These are phyloP conservation scores for Philereme transversata DNA, from an alignment of 2,888 invertebrate species.

Conservation along the genomic window DNA sequence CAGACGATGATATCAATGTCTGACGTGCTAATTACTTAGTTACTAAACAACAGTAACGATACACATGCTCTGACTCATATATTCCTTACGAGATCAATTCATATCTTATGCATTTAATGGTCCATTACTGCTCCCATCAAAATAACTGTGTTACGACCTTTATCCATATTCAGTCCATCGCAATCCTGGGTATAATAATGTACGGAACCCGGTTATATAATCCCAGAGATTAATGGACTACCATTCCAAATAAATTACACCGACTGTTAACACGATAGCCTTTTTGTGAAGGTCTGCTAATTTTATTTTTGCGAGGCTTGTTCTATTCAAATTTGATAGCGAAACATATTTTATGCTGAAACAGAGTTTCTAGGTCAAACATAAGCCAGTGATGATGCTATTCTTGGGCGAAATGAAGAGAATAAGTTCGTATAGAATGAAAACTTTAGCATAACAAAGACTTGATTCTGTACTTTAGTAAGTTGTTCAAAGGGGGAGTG, in stretches of 20 bases:
- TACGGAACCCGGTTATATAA: slow-evolving; percentile 41
- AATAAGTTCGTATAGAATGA: slow-evolving; percentile 43
- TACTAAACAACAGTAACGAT: slow-evolving; percentile 5
- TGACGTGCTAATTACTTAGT: not conserved
- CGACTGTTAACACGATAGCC: slow-evolving; percentile 50
- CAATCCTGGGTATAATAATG: slow-evolving; percentile 38
- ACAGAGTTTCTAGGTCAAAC: slow-evolving; percentile 57
- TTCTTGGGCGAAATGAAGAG: slow-evolving; percentile 43
- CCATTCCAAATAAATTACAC: slow-evolving; percentile 55
- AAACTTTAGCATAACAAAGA: slow-evolving; percentile 44
- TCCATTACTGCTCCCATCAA: slow-evolving; percentile 28
- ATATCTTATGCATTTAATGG: slow-evolving; percentile 27
- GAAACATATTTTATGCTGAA: slow-evolving; percentile 67
- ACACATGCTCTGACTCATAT: slow-evolving; percentile 19
- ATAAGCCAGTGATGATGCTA: slow-evolving; percentile 40
- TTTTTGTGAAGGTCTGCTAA: slow-evolving; percentile 51
- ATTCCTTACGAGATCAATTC: slow-evolving; percentile 26
- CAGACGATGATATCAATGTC: too few species aligned
- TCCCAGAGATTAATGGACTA: slow-evolving; percentile 48
- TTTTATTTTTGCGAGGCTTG: slow-evolving; percentile 52
- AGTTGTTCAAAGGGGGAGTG: slow-evolving; percentile 9
- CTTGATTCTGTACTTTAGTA: slow-evolving; percentile 29
- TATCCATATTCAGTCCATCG: slow-evolving; percentile 32
- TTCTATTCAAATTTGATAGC: slow-evolving; percentile 68
- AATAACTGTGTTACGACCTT: slow-evolving; percentile 33